Evolutionary conservation across 2,888 invertebrate genomes (phyloP).

Genomic region (Chrysotoxum bicinctum): DNA sequence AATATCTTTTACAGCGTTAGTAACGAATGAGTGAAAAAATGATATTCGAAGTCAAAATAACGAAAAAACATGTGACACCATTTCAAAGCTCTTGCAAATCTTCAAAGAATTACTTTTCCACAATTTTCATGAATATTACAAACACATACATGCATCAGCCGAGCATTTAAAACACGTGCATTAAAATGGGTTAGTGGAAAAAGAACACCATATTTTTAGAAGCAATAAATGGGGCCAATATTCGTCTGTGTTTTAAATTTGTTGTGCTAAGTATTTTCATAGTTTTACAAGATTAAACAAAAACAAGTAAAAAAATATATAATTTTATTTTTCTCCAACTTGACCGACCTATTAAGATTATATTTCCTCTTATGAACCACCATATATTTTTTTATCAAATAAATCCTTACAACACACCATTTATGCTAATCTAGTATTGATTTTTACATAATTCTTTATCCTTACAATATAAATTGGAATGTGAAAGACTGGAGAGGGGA

Average conservation of each 20-base stretch:
- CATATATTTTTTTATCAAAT: too few relatives aligned
- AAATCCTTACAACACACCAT: slow-evolving; percentile 14
- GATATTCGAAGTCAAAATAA: neutral
- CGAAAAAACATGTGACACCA: slow-evolving; percentile 5
- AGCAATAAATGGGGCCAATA: too few relatives aligned
- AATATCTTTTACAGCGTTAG: neutral
- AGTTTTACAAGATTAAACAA: too few relatives aligned
- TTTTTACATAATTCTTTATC: slow-evolving; percentile 40
- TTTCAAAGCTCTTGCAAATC: neutral
- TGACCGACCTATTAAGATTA: too few relatives aligned
- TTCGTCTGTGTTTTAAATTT: neutral
- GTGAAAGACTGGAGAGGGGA: neutral
- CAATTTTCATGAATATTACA: neutral
- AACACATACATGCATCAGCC: neutral
- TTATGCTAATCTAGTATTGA: slow-evolving; percentile 62
- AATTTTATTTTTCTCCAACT: too few relatives aligned
- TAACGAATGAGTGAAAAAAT: neutral
- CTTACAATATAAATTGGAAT: neutral
- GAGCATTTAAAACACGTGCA: neutral
- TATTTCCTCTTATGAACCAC: too few relatives aligned
- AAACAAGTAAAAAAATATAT: too few relatives aligned
- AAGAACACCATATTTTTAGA: neutral
- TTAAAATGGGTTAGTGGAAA: neutral
- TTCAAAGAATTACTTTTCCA: neutral
- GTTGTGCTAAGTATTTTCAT: neutral